Percentiles rank a stretch among this genome's conserved stretches.
Conservation (phyloP, 1,140 invertebrate species). For the Macrotrachela quadricornifera region DNA sequence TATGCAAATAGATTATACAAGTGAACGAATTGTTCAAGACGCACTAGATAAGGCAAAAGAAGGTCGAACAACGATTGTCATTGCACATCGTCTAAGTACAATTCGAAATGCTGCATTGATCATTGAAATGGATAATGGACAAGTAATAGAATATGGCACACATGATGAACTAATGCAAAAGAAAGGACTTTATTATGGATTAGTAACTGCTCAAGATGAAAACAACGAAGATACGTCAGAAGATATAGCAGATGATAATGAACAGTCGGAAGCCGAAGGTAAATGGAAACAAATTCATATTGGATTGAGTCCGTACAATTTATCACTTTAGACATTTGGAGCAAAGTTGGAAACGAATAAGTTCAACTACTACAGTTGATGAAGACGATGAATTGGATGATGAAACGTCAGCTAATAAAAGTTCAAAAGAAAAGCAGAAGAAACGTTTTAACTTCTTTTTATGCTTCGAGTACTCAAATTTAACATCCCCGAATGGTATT, state of each 20-base stretch:
- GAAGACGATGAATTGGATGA: too few species aligned
- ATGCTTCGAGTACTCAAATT: too few species aligned
- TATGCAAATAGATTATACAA: background rate
- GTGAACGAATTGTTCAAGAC: constrained; percentile 14
- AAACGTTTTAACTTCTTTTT: too few species aligned
- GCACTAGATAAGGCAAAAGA: constrained; percentile 21
- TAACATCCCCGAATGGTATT: too few species aligned
- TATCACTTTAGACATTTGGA: too few species aligned
- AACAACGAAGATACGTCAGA: background rate
- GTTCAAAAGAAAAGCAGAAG: too few species aligned
- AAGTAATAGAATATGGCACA: constrained; percentile 58
- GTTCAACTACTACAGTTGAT: too few species aligned
- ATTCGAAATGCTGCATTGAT: constrained; percentile 79
- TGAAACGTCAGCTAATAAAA: too few species aligned
- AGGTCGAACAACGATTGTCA: constrained; percentile 26
- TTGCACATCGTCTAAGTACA: constrained; percentile 47
- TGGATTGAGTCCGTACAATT: too few species aligned
- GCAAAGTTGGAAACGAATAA: too few species aligned
- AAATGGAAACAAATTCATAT: background rate
- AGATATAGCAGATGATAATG: background rate
- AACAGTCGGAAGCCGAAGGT: too few species aligned
- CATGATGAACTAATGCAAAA: constrained; percentile 5
- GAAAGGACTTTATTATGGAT: constrained; percentile 3
- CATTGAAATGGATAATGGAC: constrained; percentile 62
- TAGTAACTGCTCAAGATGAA: background rate